Base-by-base conservation (phyloP, 1,140 invertebrate genomes). In the Drosophila bifasciata region DNA sequence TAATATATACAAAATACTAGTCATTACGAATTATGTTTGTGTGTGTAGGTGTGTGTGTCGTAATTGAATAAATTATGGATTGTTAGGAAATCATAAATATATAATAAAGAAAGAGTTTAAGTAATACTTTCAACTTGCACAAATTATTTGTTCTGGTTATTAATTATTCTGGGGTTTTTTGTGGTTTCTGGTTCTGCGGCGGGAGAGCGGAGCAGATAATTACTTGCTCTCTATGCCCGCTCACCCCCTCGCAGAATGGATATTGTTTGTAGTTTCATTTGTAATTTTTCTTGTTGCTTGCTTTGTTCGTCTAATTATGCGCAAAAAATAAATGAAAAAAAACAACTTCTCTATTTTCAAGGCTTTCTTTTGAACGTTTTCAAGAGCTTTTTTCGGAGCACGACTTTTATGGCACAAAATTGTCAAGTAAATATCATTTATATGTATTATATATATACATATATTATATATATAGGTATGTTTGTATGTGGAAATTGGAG, bases 101-200 rank as follows among this genome's bases (percentile, higher is more conserved):
- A 57, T 75, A 73, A 59, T 76, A 76, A 83, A 66, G 49, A 69
- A 74, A 61, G 48, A 75, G 52, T 57, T 46, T 75, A 58, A 76
- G 71, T 83, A 86, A 70, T 84, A 83, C 79, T 89, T 89, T 88
- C 84, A 88, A 88, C 84, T 88, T 89, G 84, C 84, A 88, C 84
- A 88, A 89, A 86, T 86, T 85, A 83, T 84, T 81, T 61, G 74
- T 66, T 76, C 32, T 41, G 62, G 78, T 81, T 81, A 77, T 77
- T 81, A 70, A 48, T 72, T 61, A 61, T 60, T 60, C 44, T 70
- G 25, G 57, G 69, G 44, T 76, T 48, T 45, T 51, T 71, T 40
- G 32, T 52, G 23, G 21, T 62, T 58, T 53, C 55, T 63, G n/a
- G 55, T 57, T 36, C 15, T 68, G 32, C 4, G 32, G 11, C 32